These are phyloP conservation scores for Dicycla oo DNA, from an alignment of 2,888 invertebrate species.

Conservation along the genomic window DNA sequence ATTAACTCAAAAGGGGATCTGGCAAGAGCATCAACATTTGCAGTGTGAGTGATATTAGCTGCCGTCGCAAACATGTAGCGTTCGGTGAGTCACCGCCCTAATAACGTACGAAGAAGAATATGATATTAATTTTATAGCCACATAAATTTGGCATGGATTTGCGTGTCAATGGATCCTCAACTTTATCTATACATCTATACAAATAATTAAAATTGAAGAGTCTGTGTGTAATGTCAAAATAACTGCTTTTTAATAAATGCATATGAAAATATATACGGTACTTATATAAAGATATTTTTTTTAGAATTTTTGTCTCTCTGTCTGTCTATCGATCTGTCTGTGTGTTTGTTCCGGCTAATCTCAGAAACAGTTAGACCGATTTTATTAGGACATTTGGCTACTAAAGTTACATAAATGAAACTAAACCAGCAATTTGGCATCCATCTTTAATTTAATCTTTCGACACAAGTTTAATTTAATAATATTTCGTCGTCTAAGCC, in stretches of 20 bases:
- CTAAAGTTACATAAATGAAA: slow-evolving; percentile 33
- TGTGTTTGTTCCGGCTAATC: too few species aligned
- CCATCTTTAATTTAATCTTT: slow-evolving; percentile 55
- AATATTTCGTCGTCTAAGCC: slow-evolving; percentile 50
- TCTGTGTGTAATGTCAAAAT: too few species aligned
- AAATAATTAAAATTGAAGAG: too few species aligned
- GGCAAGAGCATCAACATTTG: slow-evolving; percentile 41
- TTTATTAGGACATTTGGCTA: slow-evolving; percentile 25
- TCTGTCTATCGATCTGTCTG: too few species aligned
- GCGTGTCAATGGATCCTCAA: slow-evolving; percentile 27
- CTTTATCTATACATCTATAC: too few species aligned
- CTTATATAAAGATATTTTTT: too few species aligned
- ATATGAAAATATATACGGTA: too few species aligned
- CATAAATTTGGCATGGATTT: slow-evolving; percentile 45
- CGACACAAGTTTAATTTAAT: slow-evolving; percentile 51
- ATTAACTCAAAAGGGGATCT: slow-evolving; percentile 46
- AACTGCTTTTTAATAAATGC: too few species aligned
- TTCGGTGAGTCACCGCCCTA: slow-evolving; percentile 32
- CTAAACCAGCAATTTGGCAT: slow-evolving; percentile 51
- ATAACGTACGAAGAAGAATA: slow-evolving; percentile 25
- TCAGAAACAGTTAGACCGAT: too few species aligned
- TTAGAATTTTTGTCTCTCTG: too few species aligned
- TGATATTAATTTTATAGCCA: slow-evolving; percentile 29
- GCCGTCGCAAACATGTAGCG: slow-evolving; percentile 40
- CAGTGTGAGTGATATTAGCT: slow-evolving; percentile 41